Percentiles rank a stretch among this genome's conserved stretches.
These are phyloP conservation scores for Cephonodes hylas DNA, from an alignment of 2,888 invertebrate species.

Conservation along the genomic window DNA sequence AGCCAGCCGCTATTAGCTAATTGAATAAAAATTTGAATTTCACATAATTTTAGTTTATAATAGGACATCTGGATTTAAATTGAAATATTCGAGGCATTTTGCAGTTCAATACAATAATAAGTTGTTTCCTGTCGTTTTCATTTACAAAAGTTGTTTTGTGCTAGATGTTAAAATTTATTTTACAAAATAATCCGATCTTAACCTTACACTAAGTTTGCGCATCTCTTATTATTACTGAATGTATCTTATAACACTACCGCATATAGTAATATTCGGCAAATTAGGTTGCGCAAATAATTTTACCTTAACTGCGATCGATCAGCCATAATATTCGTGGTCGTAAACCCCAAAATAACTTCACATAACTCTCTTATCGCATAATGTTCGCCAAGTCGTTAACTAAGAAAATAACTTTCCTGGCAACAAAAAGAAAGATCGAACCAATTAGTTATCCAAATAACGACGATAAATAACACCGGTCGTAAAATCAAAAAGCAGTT, in stretches of 20 bases:
- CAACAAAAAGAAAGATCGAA: background rate
- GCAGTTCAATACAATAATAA: background rate
- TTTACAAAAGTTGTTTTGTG: too few relatives aligned
- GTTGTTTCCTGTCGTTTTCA: too few relatives aligned
- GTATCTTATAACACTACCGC: too few relatives aligned
- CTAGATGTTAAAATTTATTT: too few relatives aligned
- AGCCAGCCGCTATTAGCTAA: constrained; percentile 13
- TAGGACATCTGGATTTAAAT: background rate
- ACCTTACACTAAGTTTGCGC: too few relatives aligned
- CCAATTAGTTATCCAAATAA: constrained; percentile 11
- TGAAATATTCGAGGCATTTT: background rate
- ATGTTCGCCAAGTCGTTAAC: background rate
- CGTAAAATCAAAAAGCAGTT: constrained; percentile 19
- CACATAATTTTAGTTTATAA: background rate
- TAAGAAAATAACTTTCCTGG: background rate
- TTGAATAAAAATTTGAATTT: constrained; percentile 13
- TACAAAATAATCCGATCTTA: too few relatives aligned
- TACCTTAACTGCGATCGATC: background rate
- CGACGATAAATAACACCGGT: constrained; percentile 9
- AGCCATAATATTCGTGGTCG: background rate
- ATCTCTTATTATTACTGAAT: too few relatives aligned
- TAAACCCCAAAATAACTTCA: background rate
- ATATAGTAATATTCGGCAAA: too few relatives aligned
- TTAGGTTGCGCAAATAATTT: background rate
- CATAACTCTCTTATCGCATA: background rate